Percentiles rank a stretch among this genome's conserved stretches.
These are phyloP conservation scores for Cottoperca gobio DNA, from an alignment of 2,797 vertebrate species.

Conservation along the genomic window DNA sequence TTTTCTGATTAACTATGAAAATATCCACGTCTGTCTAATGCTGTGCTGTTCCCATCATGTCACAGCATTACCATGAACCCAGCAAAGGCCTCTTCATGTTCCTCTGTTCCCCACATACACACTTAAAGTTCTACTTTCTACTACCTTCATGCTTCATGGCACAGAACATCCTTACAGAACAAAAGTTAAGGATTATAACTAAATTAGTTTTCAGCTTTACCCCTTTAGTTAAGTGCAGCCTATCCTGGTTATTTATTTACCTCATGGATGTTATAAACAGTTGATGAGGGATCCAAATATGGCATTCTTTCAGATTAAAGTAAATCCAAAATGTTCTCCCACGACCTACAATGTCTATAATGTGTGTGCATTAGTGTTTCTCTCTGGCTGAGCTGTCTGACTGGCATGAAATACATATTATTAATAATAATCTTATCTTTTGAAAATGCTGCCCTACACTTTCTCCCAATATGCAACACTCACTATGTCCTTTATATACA, in stretches of 20 bases:
- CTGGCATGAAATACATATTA: neutral
- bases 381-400: neutral
- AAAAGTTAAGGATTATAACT: neutral
- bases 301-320: neutral
- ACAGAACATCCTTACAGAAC: neutral
- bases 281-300: constrained; percentile 1
- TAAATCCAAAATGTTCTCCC: neutral
- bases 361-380: neutral
- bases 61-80: neutral
- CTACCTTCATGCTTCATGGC: neutral
- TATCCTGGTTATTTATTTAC: constrained; percentile 5
- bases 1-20: neutral
- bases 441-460: neutral
- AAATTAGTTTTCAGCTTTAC: neutral
- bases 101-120: neutral
- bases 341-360: neutral
- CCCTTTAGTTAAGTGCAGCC: neutral
- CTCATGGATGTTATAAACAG: constrained; percentile 9
- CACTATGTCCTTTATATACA: neutral
- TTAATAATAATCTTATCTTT: neutral
- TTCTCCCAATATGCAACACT: neutral
- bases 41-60: neutral
- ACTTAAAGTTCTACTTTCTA: neutral
- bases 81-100: neutral
- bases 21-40: neutral